phyloP scores from a whole-genome alignment of 2,113 vertebrate genomes.

The Plotosus lineatus region DNA sequence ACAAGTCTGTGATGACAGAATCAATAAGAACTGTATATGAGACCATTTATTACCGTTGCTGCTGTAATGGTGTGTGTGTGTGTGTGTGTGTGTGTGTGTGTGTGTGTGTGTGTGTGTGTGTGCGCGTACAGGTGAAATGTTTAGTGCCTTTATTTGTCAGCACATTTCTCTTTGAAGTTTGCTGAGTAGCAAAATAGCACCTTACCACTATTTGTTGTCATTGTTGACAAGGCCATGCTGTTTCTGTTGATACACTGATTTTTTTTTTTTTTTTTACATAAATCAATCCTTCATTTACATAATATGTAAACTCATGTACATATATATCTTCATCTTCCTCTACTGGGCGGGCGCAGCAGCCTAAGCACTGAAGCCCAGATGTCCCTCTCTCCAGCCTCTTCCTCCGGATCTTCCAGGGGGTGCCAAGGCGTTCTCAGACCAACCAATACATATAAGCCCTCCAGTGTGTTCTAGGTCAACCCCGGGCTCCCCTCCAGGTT shows the following conservation, averaged over 20 bases:
- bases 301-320: no score
- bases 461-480: no score
- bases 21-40: slow-evolving; percentile 72
- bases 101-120: neutral
- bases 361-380: no score
- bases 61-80: slow-evolving; percentile 1
- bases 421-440: no score
- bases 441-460: no score
- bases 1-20: slow-evolving; percentile 68
- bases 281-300: neutral
- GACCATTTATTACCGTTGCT: slow-evolving; percentile 58
- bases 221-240: neutral
- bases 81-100: slow-evolving; percentile 27
- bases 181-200: slow-evolving; percentile 14
- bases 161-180: slow-evolving; percentile 41
- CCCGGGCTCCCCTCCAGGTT: no score
- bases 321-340: no score
- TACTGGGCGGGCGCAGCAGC: no score
- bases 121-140: slow-evolving; percentile 34
- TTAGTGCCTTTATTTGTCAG: slow-evolving; percentile 57
- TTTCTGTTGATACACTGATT: neutral
- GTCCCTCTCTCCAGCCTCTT: no score
- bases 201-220: neutral
- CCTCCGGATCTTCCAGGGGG: no score
- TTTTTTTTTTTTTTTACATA: neutral